Base-by-base conservation (phyloP, 2,113 vertebrate genomes). In the Callocephalon fimbriatum region DNA sequence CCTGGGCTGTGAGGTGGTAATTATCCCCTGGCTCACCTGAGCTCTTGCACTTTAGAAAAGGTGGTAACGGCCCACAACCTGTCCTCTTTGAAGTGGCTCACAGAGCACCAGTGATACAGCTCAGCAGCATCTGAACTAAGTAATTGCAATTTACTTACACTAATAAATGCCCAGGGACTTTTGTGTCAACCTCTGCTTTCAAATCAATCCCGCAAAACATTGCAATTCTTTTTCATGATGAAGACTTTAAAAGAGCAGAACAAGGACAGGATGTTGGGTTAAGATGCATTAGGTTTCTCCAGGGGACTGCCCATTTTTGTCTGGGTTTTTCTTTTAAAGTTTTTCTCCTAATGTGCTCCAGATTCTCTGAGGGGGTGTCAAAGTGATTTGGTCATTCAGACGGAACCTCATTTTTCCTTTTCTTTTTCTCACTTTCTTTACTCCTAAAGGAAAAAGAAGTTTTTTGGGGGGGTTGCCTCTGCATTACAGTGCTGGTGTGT, bases 1-100 rank as follows among this genome's bases (percentile, higher is more conserved):
- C 2, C 45, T 0, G 0, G 21, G 13, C 4, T 53, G 54, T 16
- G 56, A 58, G 9, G 20, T n/a, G 50, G 10, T 42, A 44, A 37
- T 53, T 50, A 75, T 53, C 23, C 15, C 29, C 53, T 37, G 21
- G 62, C 44, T 89, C 38, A 56, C 16, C 47, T 0, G 2, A 94
- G 44, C 58, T 68, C 51, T 37, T 18, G 27, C 25, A 6, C 5
- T 68, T 85, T 6, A 76, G 79, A 50, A 70, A 63, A 88, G 63
- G 29, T 29, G 40, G 48, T 22, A 38, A 53, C 42, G 83, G 25
- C 45, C 56, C 62, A n/a, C 29, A n/a, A 44, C 58, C 59, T 16
- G 4, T 40, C 37, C 31, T 66, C 73, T 87, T 58, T 62, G 38
- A 81, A 74, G 75, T 16, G 63, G 62, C 50, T 48, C 4, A 1